Conservation (phyloP, 2,888 invertebrate genomes). For the Drosophila longiperda region DNA sequence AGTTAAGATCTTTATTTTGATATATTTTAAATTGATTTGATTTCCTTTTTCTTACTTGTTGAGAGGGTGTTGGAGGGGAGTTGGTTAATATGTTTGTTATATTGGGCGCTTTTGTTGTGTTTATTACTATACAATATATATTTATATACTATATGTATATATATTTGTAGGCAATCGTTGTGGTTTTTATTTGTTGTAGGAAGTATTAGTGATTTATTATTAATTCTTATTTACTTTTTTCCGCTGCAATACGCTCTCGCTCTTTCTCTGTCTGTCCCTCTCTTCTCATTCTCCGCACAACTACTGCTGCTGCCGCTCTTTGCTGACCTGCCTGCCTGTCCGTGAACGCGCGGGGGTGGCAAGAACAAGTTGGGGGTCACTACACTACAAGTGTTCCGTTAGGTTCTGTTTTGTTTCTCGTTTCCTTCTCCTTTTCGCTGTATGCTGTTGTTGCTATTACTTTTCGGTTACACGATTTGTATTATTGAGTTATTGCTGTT, state of each 20-base stretch:
- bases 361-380: neutral
- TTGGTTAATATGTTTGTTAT: conserved; percentile 56
- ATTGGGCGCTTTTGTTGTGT: conserved; percentile 25
- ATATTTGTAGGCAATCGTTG: conserved; percentile 82
- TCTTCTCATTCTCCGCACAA: conserved; percentile 3
- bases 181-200: conserved; percentile 76
- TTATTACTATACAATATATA: conserved; percentile 51
- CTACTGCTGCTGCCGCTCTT: conserved; percentile 10
- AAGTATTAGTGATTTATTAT: conserved; percentile 76
- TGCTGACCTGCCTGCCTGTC: neutral
- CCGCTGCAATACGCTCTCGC: conserved; percentile 30
- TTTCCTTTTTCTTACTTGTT: conserved; percentile 31
- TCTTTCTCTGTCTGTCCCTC: conserved; percentile 6
- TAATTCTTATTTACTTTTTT: conserved; percentile 44
- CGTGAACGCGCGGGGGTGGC: neutral
- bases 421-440: conserved; percentile 58
- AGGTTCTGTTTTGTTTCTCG: conserved; percentile 1
- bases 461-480: conserved; percentile 78
- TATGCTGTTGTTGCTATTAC: conserved; percentile 75
- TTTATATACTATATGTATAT: conserved; percentile 74
- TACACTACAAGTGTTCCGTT: conserved; percentile 38
- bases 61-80: conserved; percentile 31
- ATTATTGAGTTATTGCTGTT: conserved; percentile 76
- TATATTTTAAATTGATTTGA: conserved; percentile 51
- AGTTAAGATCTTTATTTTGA: conserved; percentile 56